phyloP scores from a whole-genome alignment of 1,140 invertebrate species.

The Lineus longissimus region DNA sequence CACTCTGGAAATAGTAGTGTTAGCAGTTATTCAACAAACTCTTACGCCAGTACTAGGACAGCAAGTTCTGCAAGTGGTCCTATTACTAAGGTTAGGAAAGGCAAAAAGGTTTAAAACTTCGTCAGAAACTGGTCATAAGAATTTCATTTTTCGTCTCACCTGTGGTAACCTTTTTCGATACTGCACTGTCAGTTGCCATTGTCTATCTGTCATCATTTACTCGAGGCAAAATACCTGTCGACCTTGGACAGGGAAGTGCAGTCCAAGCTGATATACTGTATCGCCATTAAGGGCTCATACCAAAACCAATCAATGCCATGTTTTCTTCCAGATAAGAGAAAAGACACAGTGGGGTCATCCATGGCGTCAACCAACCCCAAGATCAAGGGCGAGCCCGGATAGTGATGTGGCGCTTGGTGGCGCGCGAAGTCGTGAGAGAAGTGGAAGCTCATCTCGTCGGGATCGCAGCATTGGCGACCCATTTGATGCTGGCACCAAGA shows the following conservation, averaged over 20 bases:
- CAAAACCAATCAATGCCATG: too few relatives aligned
- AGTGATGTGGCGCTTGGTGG: constrained; percentile 45
- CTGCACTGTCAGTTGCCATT: too few relatives aligned
- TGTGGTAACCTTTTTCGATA: too few relatives aligned
- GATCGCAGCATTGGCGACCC: too few relatives aligned
- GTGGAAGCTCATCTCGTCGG: constrained; percentile 39
- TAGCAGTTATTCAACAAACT: background rate
- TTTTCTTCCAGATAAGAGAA: constrained; percentile 37
- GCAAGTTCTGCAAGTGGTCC: constrained; percentile 36
- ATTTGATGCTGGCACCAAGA: constrained; percentile 27
- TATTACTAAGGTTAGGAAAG: constrained; percentile 40
- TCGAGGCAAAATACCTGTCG: too few relatives aligned
- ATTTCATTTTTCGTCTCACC: too few relatives aligned
- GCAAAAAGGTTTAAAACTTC: too few relatives aligned
- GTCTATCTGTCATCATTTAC: too few relatives aligned
- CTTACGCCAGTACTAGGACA: constrained; percentile 29
- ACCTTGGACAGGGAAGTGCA: too few relatives aligned
- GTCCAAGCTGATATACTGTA: too few relatives aligned
- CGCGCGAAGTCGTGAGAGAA: constrained; percentile 47
- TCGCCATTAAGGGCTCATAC: too few relatives aligned
- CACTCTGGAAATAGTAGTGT: constrained; percentile 36
- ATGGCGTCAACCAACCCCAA: constrained; percentile 36
- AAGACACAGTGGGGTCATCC: constrained; percentile 40
- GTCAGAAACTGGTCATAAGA: too few relatives aligned
- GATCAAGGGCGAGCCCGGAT: constrained; percentile 36